Evolutionary conservation across 2,113 vertebrate genomes (phyloP), one percentile per base, ranked within the genome.

Genomic region (Proterorhinus semilunaris): DNA sequence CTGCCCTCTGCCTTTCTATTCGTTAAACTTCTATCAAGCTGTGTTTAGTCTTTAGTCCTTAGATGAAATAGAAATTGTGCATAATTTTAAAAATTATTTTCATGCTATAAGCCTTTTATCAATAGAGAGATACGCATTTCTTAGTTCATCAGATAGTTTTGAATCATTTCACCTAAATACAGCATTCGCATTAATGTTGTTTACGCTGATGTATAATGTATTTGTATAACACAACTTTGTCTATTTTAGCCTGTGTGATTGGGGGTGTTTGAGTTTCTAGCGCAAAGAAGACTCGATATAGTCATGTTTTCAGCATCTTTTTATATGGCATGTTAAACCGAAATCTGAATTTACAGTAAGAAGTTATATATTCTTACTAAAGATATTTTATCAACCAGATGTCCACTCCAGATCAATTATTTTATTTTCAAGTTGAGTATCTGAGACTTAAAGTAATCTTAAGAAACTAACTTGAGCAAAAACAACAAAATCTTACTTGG

Each of bases 1-100:
- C 94, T 98, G 96, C 95, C 95, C 94, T 96, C 92, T 96, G 95
- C 96, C 94, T 96, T 92, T 72, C 96, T 88, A 95, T 74, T 87
- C 88, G 94, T 93, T 94, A 94, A 95, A 94, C 94, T 93, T 93
- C 92, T 92, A 93, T 90, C 90, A 89, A 92, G 91, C 93, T 89
- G 93, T 89, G 80, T 86, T 70, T 85, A 76, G 70, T 65, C 27
- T 36, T 36, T 36, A 36, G 27, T 36, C 27, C 27, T 36, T 10
- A 44, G 58, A 61, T 45, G 42, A 8, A 59, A 59, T 12, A 44
- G 3, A 45, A n/a, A 45, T n/a, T 15, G 8, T 61, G 42, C 58
- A 61, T 61, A 9, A 61, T 45, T n/a, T 58, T 7, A 10, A 57
- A 42, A 58, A 42, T 8, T 5, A 58, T 13, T 58, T 13, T 58